Evolutionary conservation across 1,140 invertebrate genomes (phyloP).

Genomic region (Penaeus vannamei): DNA sequence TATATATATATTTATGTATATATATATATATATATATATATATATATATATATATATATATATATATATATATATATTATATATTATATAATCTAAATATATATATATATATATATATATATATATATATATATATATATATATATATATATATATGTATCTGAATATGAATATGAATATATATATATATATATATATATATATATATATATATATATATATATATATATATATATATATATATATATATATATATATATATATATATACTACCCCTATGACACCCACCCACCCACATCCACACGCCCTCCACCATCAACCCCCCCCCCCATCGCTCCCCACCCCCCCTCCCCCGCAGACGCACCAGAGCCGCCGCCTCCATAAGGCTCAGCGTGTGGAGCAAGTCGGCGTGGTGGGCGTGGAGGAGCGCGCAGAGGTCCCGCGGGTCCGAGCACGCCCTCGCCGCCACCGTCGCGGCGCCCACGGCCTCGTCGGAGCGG

Average conservation of each 20-base stretch:
- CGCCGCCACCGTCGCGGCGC: conserved; percentile 40
- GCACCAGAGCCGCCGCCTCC: conserved; percentile 52
- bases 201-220: conserved; percentile 32
- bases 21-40: conserved; percentile 32
- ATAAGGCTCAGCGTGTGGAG: conserved; percentile 46
- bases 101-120: neutral
- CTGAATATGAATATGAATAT: no score
- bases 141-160: conserved; percentile 7
- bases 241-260: neutral
- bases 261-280: no score
- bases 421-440: conserved; percentile 42
- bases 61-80: neutral
- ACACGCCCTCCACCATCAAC: neutral
- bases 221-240: neutral
- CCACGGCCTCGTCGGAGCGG: conserved; percentile 45
- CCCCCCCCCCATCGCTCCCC: neutral
- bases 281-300: neutral
- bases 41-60: neutral
- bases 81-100: neutral
- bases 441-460: conserved; percentile 13
- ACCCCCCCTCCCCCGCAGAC: neutral
- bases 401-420: conserved; percentile 54
- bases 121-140: neutral
- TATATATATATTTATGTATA: conserved; percentile 16
- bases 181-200: conserved; percentile 27